Conservation (phyloP, 2,113 vertebrate species). For the Platichthys stellatus region DNA sequence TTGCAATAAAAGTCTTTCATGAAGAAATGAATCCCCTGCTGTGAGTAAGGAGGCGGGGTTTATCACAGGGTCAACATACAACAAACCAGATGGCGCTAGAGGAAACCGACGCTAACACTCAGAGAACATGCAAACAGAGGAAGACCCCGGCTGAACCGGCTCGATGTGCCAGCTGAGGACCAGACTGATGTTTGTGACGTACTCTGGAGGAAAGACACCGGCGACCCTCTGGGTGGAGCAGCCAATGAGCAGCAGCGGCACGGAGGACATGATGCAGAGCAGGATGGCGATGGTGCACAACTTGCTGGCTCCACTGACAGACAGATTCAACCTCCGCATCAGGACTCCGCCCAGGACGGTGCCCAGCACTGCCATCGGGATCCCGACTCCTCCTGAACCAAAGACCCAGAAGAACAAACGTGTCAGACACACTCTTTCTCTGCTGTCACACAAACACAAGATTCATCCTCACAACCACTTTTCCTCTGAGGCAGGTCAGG, state of each 20-base stretch:
- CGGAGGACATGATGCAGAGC: conserved; percentile 72
- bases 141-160: too few species aligned
- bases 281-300: conserved; percentile 82
- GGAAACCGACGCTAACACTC: too few species aligned
- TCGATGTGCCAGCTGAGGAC: background rate
- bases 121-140: too few species aligned
- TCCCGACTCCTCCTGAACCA: conserved; percentile 82
- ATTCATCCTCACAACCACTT: too few species aligned
- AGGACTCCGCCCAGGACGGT: conserved; percentile 87
- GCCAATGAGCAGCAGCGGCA: conserved; percentile 89
- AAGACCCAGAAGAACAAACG: too few species aligned
- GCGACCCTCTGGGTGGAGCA: conserved; percentile 86
- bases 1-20: too few species aligned
- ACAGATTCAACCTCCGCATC: conserved; percentile 85
- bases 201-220: conserved; percentile 58
- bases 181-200: background rate
- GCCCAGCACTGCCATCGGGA: conserved; percentile 87
- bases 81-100: too few species aligned
- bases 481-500: too few species aligned
- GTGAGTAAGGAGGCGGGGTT: too few species aligned
- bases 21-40: too few species aligned
- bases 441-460: background rate
- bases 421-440: background rate
- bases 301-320: conserved; percentile 73
- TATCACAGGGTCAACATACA: too few species aligned